These are phyloP conservation scores for Pithecia hirsuta DNA, from an alignment of 2,797 vertebrate genomes.

Conservation along the genomic window DNA sequence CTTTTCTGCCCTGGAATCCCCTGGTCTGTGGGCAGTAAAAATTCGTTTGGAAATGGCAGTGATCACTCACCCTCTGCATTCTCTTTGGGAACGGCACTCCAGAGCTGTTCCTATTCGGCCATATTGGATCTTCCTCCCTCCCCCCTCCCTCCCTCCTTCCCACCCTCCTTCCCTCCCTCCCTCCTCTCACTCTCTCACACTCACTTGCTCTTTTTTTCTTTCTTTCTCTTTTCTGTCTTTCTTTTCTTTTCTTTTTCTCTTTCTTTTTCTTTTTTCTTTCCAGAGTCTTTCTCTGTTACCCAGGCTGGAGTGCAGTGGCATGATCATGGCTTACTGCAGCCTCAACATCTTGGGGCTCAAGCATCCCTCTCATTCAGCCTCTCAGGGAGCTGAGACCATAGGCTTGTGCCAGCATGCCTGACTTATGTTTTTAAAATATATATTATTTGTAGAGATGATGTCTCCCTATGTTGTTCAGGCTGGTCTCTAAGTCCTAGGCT, in stretches of 20 bases:
- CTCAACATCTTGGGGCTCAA: neutral
- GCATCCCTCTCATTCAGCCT: neutral
- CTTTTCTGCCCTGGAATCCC: no score
- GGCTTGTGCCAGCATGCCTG: neutral
- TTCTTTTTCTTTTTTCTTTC: neutral
- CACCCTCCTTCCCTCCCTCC: no score
- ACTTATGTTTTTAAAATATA: neutral
- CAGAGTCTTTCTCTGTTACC: neutral
- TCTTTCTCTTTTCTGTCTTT: neutral
- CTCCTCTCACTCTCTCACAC: rapidly evolving
- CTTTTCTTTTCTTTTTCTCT: neutral
- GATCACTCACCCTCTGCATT: no score
- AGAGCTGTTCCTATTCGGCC: no score
- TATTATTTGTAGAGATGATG: neutral
- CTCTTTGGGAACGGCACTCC: no score
- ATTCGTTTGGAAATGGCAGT: no score
- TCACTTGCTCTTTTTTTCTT: neutral
- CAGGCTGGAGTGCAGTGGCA: neutral
- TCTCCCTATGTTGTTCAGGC: neutral
- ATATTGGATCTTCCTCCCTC: no score
- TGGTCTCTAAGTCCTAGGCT: neutral
- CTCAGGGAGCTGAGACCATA: neutral
- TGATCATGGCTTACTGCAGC: neutral
- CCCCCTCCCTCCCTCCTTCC: no score
- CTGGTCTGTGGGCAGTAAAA: no score